A percentile compares a stretch with the other conserved stretches of the same genome.
phyloP scores from a whole-genome alignment of 2,888 invertebrate genomes.

The Sepiola atlantica region DNA sequence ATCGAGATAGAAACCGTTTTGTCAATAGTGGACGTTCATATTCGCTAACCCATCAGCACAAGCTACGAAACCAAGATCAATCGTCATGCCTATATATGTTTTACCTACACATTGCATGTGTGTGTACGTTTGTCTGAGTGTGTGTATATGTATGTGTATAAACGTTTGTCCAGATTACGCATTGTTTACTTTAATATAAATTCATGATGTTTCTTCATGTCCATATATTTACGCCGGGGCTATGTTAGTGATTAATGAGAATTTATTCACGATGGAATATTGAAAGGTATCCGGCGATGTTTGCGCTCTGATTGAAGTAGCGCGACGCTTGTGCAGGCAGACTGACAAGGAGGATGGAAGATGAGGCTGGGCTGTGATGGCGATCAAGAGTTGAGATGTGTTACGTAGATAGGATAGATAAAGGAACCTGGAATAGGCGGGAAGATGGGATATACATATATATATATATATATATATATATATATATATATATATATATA shows the following conservation, averaged over 20 bases:
- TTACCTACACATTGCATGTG: no score
- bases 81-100: no score
- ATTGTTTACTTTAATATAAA: not conserved
- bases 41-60: no score
- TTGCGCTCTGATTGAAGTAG: not conserved
- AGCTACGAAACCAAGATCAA: no score
- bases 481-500: not conserved
- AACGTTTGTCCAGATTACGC: not conserved
- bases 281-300: not conserved
- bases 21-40: no score
- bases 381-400: no score
- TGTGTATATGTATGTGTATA: not conserved
- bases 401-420: no score
- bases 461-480: not conserved
- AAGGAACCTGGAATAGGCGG: no score
- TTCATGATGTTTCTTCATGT: not conserved
- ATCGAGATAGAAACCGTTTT: no score
- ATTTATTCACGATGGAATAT: slow-evolving; percentile 21
- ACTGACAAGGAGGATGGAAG: no score
- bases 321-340: no score
- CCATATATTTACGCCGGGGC: not conserved
- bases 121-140: not conserved
- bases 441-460: not conserved
- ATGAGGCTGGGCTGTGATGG: no score
- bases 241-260: not conserved